Conservation (phyloP, 1,140 invertebrate species). For the Teleogryllus occipitalis region DNA sequence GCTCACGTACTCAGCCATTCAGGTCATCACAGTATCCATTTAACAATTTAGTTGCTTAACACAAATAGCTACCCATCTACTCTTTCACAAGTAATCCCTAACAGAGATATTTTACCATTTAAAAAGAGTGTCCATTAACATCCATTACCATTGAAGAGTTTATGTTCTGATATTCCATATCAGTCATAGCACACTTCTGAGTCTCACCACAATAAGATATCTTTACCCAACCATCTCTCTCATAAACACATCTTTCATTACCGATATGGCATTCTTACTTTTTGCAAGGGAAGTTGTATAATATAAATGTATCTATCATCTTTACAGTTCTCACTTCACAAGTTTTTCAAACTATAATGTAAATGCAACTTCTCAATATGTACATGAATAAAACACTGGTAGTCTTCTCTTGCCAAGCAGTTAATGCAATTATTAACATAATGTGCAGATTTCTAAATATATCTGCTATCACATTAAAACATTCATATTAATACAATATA, state of each 20-base stretch:
- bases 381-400: constrained; percentile 5
- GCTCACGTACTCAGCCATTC: background rate
- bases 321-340: background rate
- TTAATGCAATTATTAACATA: background rate
- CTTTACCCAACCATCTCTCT: too few relatives aligned
- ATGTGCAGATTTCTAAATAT: background rate
- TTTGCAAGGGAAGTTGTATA: too few relatives aligned
- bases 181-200: too few relatives aligned
- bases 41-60: background rate
- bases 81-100: too few relatives aligned
- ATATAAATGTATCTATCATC: too few relatives aligned
- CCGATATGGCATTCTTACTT: too few relatives aligned
- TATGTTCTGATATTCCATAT: too few relatives aligned
- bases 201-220: too few relatives aligned
- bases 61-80: background rate
- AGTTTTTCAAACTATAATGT: background rate
- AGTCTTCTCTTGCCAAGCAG: constrained; percentile 3
- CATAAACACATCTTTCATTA: too few relatives aligned
- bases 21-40: background rate
- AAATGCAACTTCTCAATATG: background rate
- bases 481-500: background rate
- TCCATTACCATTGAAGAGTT: too few relatives aligned
- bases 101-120: too few relatives aligned
- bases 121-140: too few relatives aligned
- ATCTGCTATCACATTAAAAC: constrained; percentile 5